Evolutionary conservation across 2,797 vertebrate species (phyloP).

Genomic region (Xerus rutilus): DNA sequence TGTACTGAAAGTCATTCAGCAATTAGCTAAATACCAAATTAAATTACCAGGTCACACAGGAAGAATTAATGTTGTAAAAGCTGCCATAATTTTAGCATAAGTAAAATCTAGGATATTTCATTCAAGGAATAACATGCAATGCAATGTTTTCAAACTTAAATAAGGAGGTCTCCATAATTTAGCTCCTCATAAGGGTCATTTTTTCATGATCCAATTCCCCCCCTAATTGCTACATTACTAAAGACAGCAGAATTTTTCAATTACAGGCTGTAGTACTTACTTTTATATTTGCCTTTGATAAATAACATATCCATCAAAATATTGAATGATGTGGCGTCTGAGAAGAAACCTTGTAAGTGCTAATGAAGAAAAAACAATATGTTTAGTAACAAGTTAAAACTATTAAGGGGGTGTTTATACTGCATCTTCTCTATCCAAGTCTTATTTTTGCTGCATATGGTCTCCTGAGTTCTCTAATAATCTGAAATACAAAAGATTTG

Average conservation of each 20-base stretch:
- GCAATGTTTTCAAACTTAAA: background rate
- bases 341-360: conserved; percentile 94
- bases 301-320: conserved; percentile 96
- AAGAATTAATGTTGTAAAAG: conserved; percentile 39
- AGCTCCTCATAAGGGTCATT: background rate
- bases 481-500: background rate
- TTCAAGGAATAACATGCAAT: background rate
- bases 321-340: conserved; percentile 94
- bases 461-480: background rate
- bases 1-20: background rate
- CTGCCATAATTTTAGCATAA: background rate
- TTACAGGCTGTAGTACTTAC: conserved; percentile 87
- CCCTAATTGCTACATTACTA: background rate
- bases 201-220: background rate
- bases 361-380: conserved; percentile 83
- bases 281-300: conserved; percentile 92
- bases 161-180: background rate
- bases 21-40: conserved; percentile 24
- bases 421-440: background rate
- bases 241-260: conserved; percentile 28
- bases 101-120: background rate
- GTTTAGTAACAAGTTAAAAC: conserved; percentile 54
- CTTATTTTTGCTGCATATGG: background rate
- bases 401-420: background rate
- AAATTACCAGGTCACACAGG: background rate